Percentiles rank a stretch among this genome's conserved stretches.
These are phyloP conservation scores for Synergus itoensis DNA, from an alignment of 2,888 invertebrate genomes.

Conservation along the genomic window DNA sequence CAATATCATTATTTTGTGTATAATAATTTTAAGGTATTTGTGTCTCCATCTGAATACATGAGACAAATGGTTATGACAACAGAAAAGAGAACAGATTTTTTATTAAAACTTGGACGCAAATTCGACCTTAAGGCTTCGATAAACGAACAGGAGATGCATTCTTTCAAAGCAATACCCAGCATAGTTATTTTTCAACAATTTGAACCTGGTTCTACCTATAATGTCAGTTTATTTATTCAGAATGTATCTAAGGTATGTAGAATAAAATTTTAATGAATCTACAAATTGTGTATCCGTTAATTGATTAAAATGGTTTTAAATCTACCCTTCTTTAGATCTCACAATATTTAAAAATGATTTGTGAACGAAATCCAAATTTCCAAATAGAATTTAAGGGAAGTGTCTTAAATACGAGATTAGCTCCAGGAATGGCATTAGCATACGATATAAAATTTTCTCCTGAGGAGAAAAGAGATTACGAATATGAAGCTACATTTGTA, in stretches of 20 bases:
- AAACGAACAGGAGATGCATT: slow-evolving; percentile 36
- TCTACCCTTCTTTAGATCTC: slow-evolving; percentile 76
- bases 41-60: slow-evolving; percentile 66
- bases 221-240: slow-evolving; percentile 79
- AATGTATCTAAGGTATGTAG: slow-evolving; percentile 80
- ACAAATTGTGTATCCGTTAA: not conserved
- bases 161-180: slow-evolving; percentile 75
- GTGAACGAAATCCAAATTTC: slow-evolving; percentile 80
- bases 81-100: slow-evolving; percentile 60
- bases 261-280: not conserved
- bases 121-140: slow-evolving; percentile 19
- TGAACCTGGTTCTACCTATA: slow-evolving; percentile 79
- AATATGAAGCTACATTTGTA: slow-evolving; percentile 79
- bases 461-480: slow-evolving; percentile 80
- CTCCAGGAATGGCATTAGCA: slow-evolving; percentile 84
- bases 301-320: slow-evolving; percentile 41
- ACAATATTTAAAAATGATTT: slow-evolving; percentile 79
- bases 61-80: slow-evolving; percentile 63
- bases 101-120: slow-evolving; percentile 50
- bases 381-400: slow-evolving; percentile 78
- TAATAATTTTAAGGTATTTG: slow-evolving; percentile 32
- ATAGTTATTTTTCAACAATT: slow-evolving; percentile 83
- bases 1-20: not conserved
- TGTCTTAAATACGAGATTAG: slow-evolving; percentile 80
- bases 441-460: slow-evolving; percentile 84